Evolutionary conservation across 2,888 invertebrate genomes (phyloP), one percentile per base, ranked within the genome.

Genomic region (Selenia dentaria): DNA sequence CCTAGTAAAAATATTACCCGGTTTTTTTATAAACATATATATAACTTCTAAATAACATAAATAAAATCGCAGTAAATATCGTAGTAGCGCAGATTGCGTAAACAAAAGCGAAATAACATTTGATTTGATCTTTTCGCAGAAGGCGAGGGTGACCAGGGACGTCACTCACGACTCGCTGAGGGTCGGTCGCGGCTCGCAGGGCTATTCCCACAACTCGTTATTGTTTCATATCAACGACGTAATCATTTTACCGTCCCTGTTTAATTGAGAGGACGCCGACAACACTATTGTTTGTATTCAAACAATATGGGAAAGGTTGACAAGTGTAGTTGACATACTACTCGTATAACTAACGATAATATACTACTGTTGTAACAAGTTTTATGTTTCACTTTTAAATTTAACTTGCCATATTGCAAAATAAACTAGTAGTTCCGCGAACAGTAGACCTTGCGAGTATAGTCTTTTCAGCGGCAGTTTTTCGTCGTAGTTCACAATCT

Each of bases 161-260:
- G 72, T 72, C 74, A 73, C 67, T 73, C 68, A 69, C 49, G 52
- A 53, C 57, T 52, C 52, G 59, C 63, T 64, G 66, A 75, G 74
- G 79, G 79, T 74, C 74, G 68, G 70, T 63, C 74, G 67, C 72
- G 36, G 62, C 66, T 63, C 58, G 56, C 11, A 55, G 55, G 62
- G 60, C 62, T 78, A 81, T 76, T 83, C 83, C 84, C 81, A 53
- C 51, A 82, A 71, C 78, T 83, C 78, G 80, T 83, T 83, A 83
- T 72, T 75, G 67, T 76, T 77, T 75, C 71, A 74, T 70, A 75
- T 72, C 67, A 70, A 66, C 72, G 66, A 60, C 62, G 64, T 69
- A 69, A 74, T 74, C 62, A 74, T 79, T 75, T 66, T 64, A 71
- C 69, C 63, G 66, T 48, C 40, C 56, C 42, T 58, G 59, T 70